These are phyloP conservation scores for Apus apus DNA, from an alignment of 2,113 vertebrate genomes.

Conservation along the genomic window DNA sequence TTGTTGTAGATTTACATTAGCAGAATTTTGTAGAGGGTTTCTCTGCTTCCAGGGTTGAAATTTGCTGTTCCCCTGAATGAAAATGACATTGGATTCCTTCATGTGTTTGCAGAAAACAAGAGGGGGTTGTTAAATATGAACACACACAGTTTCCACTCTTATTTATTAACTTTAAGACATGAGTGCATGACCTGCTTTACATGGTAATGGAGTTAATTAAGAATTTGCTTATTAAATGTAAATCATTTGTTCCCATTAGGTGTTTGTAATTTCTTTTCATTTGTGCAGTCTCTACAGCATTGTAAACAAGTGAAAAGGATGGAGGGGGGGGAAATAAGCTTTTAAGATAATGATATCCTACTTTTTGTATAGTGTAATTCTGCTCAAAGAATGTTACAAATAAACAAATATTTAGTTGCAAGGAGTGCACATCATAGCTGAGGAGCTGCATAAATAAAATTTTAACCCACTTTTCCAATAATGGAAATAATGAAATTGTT, in stretches of 20 bases:
- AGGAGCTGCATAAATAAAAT: neutral
- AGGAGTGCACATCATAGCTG: neutral
- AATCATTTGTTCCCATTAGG: slow-evolving; percentile 4
- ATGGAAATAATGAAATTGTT: neutral
- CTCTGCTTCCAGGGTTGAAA: slow-evolving; percentile 4
- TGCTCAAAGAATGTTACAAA: neutral
- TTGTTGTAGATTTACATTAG: slow-evolving; percentile 11
- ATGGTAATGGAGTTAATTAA: slow-evolving; percentile 45
- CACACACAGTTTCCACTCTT: neutral
- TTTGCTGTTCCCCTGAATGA: neutral
- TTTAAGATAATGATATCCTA: slow-evolving; percentile 1
- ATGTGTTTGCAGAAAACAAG: slow-evolving; percentile 3
- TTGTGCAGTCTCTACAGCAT: neutral
- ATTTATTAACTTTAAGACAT: neutral
- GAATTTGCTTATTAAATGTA: slow-evolving; percentile 14
- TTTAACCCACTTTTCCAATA: neutral
- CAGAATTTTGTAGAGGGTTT: slow-evolving; percentile 3
- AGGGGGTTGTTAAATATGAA: neutral
- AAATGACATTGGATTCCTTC: slow-evolving; percentile 17
- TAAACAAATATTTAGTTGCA: neutral
- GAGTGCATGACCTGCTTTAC: neutral
- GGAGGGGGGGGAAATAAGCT: neutral
- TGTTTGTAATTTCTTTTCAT: neutral
- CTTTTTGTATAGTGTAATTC: neutral
- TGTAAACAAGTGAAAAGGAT: slow-evolving; percentile 31